phyloP scores from a whole-genome alignment of 2,797 vertebrate species.

The Lates japonicus region DNA sequence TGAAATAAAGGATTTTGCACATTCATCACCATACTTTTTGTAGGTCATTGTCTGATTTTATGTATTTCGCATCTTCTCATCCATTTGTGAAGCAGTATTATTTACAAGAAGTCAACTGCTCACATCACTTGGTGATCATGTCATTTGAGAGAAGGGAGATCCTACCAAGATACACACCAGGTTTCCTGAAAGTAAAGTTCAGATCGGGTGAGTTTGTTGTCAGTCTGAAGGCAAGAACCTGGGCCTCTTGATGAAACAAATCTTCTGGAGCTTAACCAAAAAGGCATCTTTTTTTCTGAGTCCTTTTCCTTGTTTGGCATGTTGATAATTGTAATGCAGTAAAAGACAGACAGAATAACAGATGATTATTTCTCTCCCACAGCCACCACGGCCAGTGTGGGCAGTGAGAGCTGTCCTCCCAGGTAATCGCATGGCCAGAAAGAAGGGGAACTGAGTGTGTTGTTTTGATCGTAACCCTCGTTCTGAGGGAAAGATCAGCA shows the following conservation, averaged over 20 bases:
- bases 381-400: constrained; percentile 77
- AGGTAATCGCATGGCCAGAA: constrained; percentile 72
- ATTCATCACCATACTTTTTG: neutral
- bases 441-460: too few species aligned
- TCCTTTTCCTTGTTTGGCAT: neutral
- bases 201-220: constrained; percentile 74
- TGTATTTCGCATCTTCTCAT: neutral
- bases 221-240: constrained; percentile 61
- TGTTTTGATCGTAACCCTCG: too few species aligned
- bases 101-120: constrained; percentile 78
- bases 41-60: too few species aligned
- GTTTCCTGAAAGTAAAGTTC: constrained; percentile 67
- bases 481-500: too few species aligned
- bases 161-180: constrained; percentile 80
- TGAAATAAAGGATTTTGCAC: neutral
- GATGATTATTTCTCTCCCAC: neutral
- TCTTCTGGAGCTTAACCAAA: constrained; percentile 79
- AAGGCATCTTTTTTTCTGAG: constrained; percentile 18
- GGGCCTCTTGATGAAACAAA: constrained; percentile 70
- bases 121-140: constrained; percentile 79
- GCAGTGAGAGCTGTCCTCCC: constrained; percentile 76
- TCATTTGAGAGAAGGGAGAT: constrained; percentile 85
- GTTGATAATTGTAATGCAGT: neutral
- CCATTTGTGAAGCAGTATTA: constrained; percentile 75
- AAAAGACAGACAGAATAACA: neutral